phyloP scores from a whole-genome alignment of 1,140 invertebrate species.

The Harlomillsia oculata region DNA sequence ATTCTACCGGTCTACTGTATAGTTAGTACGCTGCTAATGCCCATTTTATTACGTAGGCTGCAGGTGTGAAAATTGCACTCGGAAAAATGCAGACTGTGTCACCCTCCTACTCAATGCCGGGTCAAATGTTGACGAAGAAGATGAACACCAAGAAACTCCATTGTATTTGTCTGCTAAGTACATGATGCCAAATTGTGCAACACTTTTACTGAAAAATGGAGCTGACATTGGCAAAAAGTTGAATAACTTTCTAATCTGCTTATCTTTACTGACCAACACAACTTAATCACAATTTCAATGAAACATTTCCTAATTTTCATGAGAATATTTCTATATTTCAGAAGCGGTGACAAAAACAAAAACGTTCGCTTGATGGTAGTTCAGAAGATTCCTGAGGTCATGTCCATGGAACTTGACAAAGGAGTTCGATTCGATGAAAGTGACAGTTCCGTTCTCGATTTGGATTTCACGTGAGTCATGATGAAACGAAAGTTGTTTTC shows the following conservation, averaged over 20 bases:
- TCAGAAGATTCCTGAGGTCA: constrained; percentile 20
- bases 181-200: constrained; percentile 10
- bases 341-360: constrained; percentile 11
- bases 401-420: constrained; percentile 14
- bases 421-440: constrained; percentile 4
- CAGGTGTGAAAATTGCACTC: constrained; percentile 10
- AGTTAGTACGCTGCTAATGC: background rate
- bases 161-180: constrained; percentile 37
- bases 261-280: too few species aligned
- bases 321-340: too few species aligned
- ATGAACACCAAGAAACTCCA: constrained; percentile 42
- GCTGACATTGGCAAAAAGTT: constrained; percentile 16
- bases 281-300: too few species aligned
- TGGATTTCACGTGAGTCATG: constrained; percentile 24
- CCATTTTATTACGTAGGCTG: constrained; percentile 3
- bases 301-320: too few species aligned
- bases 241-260: too few species aligned
- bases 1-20: background rate
- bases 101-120: constrained; percentile 34
- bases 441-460: constrained; percentile 2
- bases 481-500: background rate
- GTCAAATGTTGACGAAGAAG: constrained; percentile 41
- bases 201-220: constrained; percentile 11
- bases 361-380: constrained; percentile 5
- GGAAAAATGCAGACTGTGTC: constrained; percentile 9